Percentiles rank a stretch among this genome's conserved stretches.
Evolutionary conservation across 2,797 vertebrate genomes (phyloP).

Genomic region (Bryconaethiops microstoma): DNA sequence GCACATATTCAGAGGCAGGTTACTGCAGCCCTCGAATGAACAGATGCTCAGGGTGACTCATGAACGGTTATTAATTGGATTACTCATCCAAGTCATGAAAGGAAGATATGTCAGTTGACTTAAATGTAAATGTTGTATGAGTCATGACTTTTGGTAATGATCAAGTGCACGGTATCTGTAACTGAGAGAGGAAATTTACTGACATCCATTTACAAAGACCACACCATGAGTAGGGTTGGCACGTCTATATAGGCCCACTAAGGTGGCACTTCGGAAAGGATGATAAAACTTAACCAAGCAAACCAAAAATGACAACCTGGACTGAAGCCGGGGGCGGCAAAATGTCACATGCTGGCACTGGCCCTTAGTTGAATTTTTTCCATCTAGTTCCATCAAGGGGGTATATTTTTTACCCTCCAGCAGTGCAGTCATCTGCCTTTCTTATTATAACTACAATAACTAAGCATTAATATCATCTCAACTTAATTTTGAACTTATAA

Average conservation of each 20-base stretch:
- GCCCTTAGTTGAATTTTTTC: too few species aligned
- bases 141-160: neutral
- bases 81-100: conserved; percentile 25
- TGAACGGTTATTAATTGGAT: conserved; percentile 19
- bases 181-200: neutral
- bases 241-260: too few species aligned
- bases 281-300: too few species aligned
- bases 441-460: neutral
- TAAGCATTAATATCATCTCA: neutral
- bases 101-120: conserved; percentile 7
- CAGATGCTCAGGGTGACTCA: conserved; percentile 2
- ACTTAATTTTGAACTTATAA: neutral
- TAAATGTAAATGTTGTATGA: neutral
- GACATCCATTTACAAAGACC: neutral
- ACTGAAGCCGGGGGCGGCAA: too few species aligned
- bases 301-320: too few species aligned
- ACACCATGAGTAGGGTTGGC: too few species aligned
- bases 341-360: too few species aligned
- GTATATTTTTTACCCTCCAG: neutral
- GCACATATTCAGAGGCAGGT: neutral
- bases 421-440: neutral
- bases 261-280: too few species aligned
- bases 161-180: neutral
- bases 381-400: too few species aligned
- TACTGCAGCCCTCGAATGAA: neutral